These are phyloP conservation scores for Crocuta crocuta DNA, from an alignment of 2,113 vertebrate species.

Conservation along the genomic window DNA sequence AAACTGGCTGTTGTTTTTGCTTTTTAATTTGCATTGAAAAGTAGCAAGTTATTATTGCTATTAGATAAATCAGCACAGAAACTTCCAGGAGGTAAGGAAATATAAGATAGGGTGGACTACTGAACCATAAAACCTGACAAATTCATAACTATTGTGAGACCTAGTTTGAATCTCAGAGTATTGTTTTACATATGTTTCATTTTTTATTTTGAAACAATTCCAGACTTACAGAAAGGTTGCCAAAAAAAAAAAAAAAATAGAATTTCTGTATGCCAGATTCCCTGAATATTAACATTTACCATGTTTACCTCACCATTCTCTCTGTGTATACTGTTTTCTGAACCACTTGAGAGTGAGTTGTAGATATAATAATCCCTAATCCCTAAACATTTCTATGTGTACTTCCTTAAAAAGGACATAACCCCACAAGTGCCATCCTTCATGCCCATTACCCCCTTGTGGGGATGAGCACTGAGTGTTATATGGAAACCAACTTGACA, in stretches of 20 bases:
- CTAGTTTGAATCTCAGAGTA: not conserved
- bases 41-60: not conserved
- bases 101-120: not conserved
- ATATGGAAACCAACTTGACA: no score
- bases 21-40: not conserved
- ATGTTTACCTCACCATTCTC: not conserved
- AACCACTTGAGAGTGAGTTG: not conserved
- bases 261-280: not conserved
- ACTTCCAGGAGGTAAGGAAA: not conserved
- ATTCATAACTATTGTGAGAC: not conserved
- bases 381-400: not conserved
- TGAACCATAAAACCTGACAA: not conserved
- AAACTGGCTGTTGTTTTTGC: not conserved
- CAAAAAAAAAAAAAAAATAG: not conserved
- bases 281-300: not conserved
- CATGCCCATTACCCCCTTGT: no score
- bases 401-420: not conserved
- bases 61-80: not conserved
- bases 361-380: not conserved
- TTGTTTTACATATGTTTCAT: not conserved
- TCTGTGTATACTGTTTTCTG: not conserved
- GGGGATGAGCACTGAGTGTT: no score
- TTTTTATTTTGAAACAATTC: conserved; percentile 42
- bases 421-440: not conserved
- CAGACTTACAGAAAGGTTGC: not conserved